Conservation (phyloP, 2,113 vertebrate species). For the Strigops habroptila region DNA sequence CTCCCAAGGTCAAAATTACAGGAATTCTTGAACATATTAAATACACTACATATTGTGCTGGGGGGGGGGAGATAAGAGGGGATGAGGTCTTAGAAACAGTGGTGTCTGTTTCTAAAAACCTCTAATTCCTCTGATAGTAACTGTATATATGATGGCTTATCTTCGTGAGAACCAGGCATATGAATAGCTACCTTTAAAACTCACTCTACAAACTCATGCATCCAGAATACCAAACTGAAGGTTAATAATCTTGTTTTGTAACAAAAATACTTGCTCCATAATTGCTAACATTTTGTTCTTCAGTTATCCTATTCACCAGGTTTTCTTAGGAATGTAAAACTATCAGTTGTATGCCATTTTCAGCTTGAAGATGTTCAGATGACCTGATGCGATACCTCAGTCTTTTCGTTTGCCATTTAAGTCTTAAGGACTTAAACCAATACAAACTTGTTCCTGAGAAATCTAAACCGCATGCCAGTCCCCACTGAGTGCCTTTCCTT, state of each 20-base stretch:
- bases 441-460: neutral
- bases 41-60: neutral
- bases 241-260: neutral
- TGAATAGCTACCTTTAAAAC: neutral
- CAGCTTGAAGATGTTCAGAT: neutral
- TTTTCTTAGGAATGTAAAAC: neutral
- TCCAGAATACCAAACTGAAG: neutral
- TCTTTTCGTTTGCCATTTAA: neutral
- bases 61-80: too few species aligned
- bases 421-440: neutral
- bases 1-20: neutral
- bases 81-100: neutral
- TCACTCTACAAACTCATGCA: neutral
- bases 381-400: neutral
- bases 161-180: neutral
- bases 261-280: neutral
- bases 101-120: neutral
- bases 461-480: neutral
- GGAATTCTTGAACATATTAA: neutral
- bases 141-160: neutral
- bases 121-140: neutral
- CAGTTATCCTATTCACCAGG: neutral
- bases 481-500: fast-evolving
- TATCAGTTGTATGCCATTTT: neutral
- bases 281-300: neutral